A percentile compares a stretch with the other conserved stretches of the same genome.
phyloP scores from a whole-genome alignment of 2,888 invertebrate genomes.

The Didymodactylos carnosus region DNA sequence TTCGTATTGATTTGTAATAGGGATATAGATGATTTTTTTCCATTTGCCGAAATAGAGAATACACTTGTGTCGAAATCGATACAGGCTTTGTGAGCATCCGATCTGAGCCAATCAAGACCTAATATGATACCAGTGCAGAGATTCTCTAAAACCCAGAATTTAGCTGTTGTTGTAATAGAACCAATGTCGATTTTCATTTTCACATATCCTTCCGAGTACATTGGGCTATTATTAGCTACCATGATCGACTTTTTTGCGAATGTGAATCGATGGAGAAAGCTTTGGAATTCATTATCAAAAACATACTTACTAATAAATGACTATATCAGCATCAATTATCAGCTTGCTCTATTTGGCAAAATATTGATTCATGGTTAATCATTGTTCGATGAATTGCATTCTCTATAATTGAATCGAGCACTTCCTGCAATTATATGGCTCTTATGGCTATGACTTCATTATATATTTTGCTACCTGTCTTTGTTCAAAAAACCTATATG shows the following conservation, averaged over 20 bases:
- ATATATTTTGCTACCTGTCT: too few species aligned
- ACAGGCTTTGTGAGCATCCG: neutral
- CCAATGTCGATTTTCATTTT: neutral
- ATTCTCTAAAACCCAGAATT: neutral
- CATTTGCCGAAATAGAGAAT: neutral
- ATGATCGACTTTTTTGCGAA: neutral
- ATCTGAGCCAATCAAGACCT: neutral
- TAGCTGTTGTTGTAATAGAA: neutral
- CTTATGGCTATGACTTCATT: too few species aligned
- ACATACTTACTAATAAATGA: neutral
- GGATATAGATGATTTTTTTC: neutral
- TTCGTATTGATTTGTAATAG: neutral
- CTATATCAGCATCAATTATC: neutral
- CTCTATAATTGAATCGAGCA: too few species aligned
- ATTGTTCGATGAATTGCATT: too few species aligned
- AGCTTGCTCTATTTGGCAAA: too few species aligned
- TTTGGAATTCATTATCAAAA: neutral
- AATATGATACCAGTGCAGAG: neutral
- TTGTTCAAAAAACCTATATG: too few species aligned
- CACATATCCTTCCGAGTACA: neutral
- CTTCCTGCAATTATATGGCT: too few species aligned
- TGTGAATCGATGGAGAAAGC: neutral
- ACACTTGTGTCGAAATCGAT: neutral
- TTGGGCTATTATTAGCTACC: neutral
- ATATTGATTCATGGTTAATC: too few species aligned